Base-by-base conservation (phyloP, 2,888 invertebrate genomes). In the Syrphus vitripennis region DNA sequence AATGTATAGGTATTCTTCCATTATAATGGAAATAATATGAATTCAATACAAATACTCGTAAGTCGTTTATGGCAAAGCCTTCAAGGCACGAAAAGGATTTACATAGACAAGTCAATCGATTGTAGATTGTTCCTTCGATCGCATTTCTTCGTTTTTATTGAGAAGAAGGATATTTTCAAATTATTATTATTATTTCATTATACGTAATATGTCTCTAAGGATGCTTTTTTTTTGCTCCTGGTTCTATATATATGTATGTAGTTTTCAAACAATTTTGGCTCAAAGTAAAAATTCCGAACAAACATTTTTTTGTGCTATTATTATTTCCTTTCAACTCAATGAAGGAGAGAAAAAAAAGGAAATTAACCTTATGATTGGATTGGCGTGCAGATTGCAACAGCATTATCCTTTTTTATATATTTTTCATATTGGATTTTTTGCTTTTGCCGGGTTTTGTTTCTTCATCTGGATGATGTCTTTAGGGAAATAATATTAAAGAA, bases 361-460 rank as follows among this genome's bases (percentile, higher is more conserved):
- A 67, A 82, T 72, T 67, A 72, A 67, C 76, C 76, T 77, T 59
- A 71, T 71, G 77, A 77, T 82, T 71, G 71, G 48, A 82, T 67
- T 77, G 40, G 57, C 45, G 42, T 69, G 69, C 59, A 59, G 67
- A 45, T 53, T 75, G 80, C 76, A 80, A 19, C 37, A 57, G 48
- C 19, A 45, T 45, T 29, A 55, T 63, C 45, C 45, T 37, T 71
- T 37, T 71, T 45, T 19, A 45, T 21, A 21, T 48, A 4, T 42
- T 40, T 40, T 10, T n/a, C n/a, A n/a, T 26, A 63, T 63, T 21
- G 16, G 63, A 42, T 45, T 45, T 61, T 48, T 31, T 40, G 1
- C 16, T 4, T 29, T 55, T 40, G 12, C 16, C 19, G 19, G n/a
- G 45, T 29, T 65, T 65, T 65, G 65, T 65, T 65, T 65, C 65